Evolutionary conservation across 2,888 invertebrate species (phyloP), one percentile per base, ranked within the genome.

Genomic region (Incurvaria masculella): DNA sequence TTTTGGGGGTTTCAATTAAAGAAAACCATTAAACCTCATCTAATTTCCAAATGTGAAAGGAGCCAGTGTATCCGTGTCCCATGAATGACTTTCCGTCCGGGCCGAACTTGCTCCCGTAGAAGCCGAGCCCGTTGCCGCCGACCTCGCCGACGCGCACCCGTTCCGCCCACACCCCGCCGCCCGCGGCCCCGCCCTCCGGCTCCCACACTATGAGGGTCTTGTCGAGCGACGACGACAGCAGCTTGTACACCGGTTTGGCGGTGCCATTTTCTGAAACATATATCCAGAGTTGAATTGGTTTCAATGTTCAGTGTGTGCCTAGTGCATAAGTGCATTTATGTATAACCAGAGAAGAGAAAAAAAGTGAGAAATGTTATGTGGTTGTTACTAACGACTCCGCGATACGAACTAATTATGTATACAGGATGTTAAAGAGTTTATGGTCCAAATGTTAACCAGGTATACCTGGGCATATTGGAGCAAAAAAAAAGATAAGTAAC

Each of bases 191-290:
- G 55, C 21, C 53, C 21, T 69, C 86, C 2, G 83, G 86, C 57
- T 86, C 83, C 97, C 97, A 97, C 21, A 97, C 79, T 33, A 97
- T 89, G 62, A 96, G 84, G 0, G 93, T 91, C 65, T 96, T 96
- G 69, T 97, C 97, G 60, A 96, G 83, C 0, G 96, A 97, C 1
- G 91, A 88, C 0, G 97, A 94, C 0, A 97, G 75, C 3, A 97
- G 72, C 27, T 83, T 56, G 81, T 68, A 67, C 3, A 65, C 61
- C 14, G 69, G 66, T 5, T 51, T 40, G 11, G 51, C 59, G 33
- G 52, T 60, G 11, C 47, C 52, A 44, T 46, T 50, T n/a, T 47
- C 57, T 57, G 51, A 20, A 51, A 52, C 21, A 21, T 3, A 45
- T 40, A 20, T 21, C 20, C 2, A 48, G 16, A 21, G 11, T 6